These are phyloP conservation scores for Diplodus puntazzo DNA, from an alignment of 2,797 vertebrate genomes.

Conservation along the genomic window DNA sequence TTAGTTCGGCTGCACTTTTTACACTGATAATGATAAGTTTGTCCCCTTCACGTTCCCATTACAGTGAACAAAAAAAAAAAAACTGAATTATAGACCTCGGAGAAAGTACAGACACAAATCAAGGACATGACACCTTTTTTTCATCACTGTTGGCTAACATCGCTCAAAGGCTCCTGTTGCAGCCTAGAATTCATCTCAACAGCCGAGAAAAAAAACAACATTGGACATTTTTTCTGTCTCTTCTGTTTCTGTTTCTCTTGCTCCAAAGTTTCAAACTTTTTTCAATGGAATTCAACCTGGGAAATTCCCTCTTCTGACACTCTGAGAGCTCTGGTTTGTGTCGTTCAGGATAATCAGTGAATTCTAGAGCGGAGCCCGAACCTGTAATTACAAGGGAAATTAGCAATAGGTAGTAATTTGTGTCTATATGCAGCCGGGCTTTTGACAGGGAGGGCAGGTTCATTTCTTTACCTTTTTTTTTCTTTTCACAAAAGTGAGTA, in stretches of 20 bases:
- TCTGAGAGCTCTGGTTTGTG: constrained; percentile 70
- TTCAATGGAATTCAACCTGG: constrained; percentile 41
- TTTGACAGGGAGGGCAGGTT: constrained; percentile 56
- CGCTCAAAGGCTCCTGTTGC: constrained; percentile 10
- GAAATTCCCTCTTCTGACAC: constrained; percentile 69
- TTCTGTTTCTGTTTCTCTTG: constrained; percentile 21
- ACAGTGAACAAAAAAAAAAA: neutral
- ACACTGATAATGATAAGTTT: neutral
- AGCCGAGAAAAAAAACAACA: neutral
- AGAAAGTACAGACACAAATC: neutral
- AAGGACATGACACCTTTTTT: constrained; percentile 9
- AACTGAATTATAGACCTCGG: neutral
- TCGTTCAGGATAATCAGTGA: constrained; percentile 61
- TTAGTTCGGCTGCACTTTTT: neutral
- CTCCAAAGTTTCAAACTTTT: constrained; percentile 19
- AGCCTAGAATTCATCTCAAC: constrained; percentile 4
- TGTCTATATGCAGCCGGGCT: constrained; percentile 43
- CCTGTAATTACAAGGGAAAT: constrained; percentile 77
- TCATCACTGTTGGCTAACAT: constrained; percentile 15
- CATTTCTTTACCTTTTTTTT: constrained; percentile 20
- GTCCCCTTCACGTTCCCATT: neutral
- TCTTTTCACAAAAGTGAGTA: constrained; percentile 9
- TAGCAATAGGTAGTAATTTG: constrained; percentile 72
- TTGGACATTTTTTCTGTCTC: constrained; percentile 9
- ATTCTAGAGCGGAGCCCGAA: constrained; percentile 53